Evolutionary conservation across 2,113 vertebrate genomes (phyloP).

Genomic region (Mellivora capensis): DNA sequence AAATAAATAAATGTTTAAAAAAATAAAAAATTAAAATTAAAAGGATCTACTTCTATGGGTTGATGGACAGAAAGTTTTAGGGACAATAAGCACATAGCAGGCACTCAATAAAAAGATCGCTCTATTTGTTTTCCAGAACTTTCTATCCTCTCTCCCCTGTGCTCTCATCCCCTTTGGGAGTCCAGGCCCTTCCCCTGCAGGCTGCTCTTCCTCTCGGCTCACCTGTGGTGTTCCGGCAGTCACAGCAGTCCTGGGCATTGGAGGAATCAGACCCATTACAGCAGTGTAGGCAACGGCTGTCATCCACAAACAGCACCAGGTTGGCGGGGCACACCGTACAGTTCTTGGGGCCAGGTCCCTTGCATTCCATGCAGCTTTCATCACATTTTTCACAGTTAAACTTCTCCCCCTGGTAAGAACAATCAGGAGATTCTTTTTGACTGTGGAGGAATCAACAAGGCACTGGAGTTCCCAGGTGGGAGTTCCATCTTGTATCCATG

Average conservation of each 20-base stretch:
- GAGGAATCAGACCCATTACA: slow-evolving; percentile 72
- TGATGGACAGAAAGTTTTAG: neutral
- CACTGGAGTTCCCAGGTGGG: neutral
- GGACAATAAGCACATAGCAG: neutral
- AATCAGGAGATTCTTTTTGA: slow-evolving; percentile 40
- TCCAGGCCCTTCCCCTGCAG: neutral
- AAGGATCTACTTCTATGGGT: neutral
- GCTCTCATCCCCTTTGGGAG: neutral
- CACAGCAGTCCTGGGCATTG: slow-evolving; percentile 86
- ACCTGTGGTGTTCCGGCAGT: slow-evolving; percentile 86
- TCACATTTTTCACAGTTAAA: slow-evolving; percentile 87
- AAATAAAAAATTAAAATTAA: neutral
- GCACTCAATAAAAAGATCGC: neutral
- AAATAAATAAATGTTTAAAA: neutral
- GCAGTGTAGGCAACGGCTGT: slow-evolving; percentile 90
- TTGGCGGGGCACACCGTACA: slow-evolving; percentile 87
- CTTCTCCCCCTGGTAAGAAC: slow-evolving; percentile 62
- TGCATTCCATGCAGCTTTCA: slow-evolving; percentile 88
- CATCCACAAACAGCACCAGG: slow-evolving; percentile 82
- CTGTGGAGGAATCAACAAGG: neutral
- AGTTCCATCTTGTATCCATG: neutral
- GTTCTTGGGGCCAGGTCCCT: slow-evolving; percentile 85
- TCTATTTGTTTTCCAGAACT: neutral
- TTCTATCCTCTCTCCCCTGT: neutral
- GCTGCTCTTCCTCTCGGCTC: slow-evolving; percentile 22